Conservation (phyloP, 2,113 vertebrate genomes). For the Lasiurus borealis region DNA sequence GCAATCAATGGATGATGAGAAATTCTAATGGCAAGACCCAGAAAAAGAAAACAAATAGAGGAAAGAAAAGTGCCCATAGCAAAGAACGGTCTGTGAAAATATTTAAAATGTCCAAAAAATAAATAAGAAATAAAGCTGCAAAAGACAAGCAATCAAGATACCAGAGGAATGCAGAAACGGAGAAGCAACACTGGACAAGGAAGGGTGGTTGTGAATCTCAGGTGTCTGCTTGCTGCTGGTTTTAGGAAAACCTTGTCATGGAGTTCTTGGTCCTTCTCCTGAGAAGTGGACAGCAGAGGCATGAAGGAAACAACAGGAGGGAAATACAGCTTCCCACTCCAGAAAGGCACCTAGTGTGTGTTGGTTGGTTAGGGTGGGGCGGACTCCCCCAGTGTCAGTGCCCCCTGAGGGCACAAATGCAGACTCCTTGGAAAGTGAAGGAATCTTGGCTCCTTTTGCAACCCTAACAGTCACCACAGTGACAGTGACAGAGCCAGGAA, state of each 20-base stretch:
- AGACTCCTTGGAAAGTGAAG: background rate
- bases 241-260: background rate
- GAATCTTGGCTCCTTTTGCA: background rate
- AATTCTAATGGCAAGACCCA: background rate
- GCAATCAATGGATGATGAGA: background rate
- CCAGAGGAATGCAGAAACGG: background rate
- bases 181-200: background rate
- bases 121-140: background rate
- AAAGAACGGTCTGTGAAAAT: background rate
- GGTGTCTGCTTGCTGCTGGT: background rate
- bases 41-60: background rate
- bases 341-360: background rate
- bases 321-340: background rate
- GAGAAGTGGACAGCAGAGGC: background rate
- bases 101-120: background rate
- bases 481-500: background rate
- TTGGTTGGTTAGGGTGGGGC: too few species aligned
- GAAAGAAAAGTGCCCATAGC: background rate
- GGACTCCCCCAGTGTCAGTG: too few species aligned
- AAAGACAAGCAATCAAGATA: background rate
- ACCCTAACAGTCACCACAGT: background rate
- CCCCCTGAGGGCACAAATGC: background rate
- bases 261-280: background rate
- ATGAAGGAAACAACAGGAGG: background rate
- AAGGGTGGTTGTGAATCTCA: background rate